Conservation (phyloP, 1,140 invertebrate species). For the Nebria ingens region DNA sequence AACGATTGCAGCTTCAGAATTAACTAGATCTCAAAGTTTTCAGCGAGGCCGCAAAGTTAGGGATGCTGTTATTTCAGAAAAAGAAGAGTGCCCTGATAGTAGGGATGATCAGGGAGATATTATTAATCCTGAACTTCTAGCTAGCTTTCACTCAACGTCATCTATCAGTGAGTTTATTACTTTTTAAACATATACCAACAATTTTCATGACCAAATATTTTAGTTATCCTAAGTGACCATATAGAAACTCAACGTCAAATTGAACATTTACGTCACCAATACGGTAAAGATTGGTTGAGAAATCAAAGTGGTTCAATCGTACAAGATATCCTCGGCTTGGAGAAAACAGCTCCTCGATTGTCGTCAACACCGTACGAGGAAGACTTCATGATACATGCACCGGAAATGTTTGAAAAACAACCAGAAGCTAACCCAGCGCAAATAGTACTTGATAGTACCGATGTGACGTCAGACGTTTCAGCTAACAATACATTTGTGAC, state of each 20-base stretch:
- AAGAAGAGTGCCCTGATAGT: constrained; percentile 13
- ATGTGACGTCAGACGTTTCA: constrained; percentile 6
- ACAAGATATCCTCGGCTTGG: constrained; percentile 43
- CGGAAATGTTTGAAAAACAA: not conserved
- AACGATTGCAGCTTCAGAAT: not conserved
- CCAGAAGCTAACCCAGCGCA: not conserved
- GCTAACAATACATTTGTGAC: constrained; percentile 15
- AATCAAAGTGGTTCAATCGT: constrained; percentile 41
- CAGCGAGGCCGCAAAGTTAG: constrained; percentile 1
- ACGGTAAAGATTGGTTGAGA: constrained; percentile 49
- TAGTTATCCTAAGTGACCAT: constrained; percentile 32
- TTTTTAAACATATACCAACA: not conserved
- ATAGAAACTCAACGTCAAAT: constrained; percentile 51
- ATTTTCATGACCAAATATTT: not conserved
- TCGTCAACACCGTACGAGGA: constrained; percentile 22
- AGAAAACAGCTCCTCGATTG: constrained; percentile 17
- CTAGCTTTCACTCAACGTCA: not conserved
- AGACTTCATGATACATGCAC: constrained; percentile 14
- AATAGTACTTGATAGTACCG: not conserved
- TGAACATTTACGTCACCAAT: constrained; percentile 42
- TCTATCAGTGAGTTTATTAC: not conserved
- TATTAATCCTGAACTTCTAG: constrained; percentile 10
- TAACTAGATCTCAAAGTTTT: not conserved
- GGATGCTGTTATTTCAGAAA: constrained; percentile 30
- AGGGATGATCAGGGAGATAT: constrained; percentile 11